Evolutionary conservation across 2,888 invertebrate species (phyloP).

Genomic region (Drosophila differens): DNA sequence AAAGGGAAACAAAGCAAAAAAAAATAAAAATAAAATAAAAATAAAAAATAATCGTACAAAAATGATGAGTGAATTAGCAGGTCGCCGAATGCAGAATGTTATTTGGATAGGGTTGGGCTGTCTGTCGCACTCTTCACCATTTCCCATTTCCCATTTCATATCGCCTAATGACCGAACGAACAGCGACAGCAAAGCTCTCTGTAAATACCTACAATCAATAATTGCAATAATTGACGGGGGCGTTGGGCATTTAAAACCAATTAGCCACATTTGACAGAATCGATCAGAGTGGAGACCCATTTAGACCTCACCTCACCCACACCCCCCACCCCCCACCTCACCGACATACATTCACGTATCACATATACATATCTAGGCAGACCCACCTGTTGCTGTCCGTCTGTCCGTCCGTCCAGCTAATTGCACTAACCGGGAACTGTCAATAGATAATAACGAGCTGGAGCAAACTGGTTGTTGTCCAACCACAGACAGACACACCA

Average conservation of each 20-base stretch:
- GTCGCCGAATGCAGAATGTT: not conserved
- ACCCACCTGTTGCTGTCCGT: constrained; percentile 30
- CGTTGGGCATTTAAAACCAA: constrained; percentile 58
- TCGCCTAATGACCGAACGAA: constrained; percentile 11
- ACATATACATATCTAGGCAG: not conserved
- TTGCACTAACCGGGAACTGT: constrained; percentile 2
- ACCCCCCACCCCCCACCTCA: not conserved
- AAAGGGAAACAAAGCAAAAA: not conserved
- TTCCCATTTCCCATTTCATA: constrained; percentile 10
- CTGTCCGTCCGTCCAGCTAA: constrained; percentile 5
- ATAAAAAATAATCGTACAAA: not conserved
- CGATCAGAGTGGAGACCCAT: constrained; percentile 26
- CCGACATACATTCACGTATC: not conserved
- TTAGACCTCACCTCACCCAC: not conserved
- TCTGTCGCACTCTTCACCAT: not conserved
- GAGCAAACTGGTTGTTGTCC: not conserved
- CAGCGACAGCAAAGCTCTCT: constrained; percentile 9
- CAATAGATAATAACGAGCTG: constrained; percentile 4
- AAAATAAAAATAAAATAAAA: not conserved
- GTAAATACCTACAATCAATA: constrained; percentile 50
- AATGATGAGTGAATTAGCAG: not conserved
- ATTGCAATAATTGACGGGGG: constrained; percentile 49
- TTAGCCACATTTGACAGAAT: constrained; percentile 52
- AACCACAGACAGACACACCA: not conserved
- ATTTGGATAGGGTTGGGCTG: not conserved